phyloP scores from a whole-genome alignment of 2,888 invertebrate species.

The Operophtera brumata region DNA sequence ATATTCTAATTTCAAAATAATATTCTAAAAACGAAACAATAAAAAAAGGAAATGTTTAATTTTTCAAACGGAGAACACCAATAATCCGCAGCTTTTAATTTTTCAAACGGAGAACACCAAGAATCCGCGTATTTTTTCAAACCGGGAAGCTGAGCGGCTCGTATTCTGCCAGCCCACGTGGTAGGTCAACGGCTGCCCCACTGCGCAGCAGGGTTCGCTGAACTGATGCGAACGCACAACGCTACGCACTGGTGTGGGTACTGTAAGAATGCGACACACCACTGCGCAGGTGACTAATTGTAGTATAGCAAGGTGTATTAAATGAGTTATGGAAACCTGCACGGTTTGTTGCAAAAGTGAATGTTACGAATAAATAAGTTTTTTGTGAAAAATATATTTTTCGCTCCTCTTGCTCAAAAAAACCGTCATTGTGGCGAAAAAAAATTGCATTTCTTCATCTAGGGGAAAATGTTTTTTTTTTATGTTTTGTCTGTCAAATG shows the following conservation, averaged over 20 bases:
- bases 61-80: constrained; percentile 9
- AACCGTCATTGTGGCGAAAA: no score
- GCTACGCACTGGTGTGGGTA: constrained; percentile 25
- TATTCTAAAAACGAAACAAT: not conserved
- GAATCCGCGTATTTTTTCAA: constrained; percentile 21
- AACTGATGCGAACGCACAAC: constrained; percentile 41
- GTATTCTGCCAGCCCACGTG: constrained; percentile 63
- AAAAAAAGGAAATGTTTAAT: not conserved
- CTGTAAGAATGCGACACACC: constrained; percentile 24
- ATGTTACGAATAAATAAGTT: not conserved
- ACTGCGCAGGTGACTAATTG: constrained; percentile 30
- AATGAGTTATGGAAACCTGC: constrained; percentile 19
- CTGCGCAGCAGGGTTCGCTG: constrained; percentile 68
- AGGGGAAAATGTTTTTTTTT: no score
- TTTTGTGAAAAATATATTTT: no score
- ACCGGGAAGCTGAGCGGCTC: constrained; percentile 29
- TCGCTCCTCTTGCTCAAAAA: no score
- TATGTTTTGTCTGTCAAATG: no score
- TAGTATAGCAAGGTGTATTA: constrained; percentile 33
- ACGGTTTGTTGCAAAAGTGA: constrained; percentile 23
- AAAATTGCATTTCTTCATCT: no score
- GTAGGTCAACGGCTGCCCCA: constrained; percentile 77
- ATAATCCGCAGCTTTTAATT: constrained; percentile 6
- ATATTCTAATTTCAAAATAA: not conserved
- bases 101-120: constrained; percentile 9